These are phyloP conservation scores for Psittacula derbiana DNA, from an alignment of 2,797 vertebrate genomes.

Conservation along the genomic window DNA sequence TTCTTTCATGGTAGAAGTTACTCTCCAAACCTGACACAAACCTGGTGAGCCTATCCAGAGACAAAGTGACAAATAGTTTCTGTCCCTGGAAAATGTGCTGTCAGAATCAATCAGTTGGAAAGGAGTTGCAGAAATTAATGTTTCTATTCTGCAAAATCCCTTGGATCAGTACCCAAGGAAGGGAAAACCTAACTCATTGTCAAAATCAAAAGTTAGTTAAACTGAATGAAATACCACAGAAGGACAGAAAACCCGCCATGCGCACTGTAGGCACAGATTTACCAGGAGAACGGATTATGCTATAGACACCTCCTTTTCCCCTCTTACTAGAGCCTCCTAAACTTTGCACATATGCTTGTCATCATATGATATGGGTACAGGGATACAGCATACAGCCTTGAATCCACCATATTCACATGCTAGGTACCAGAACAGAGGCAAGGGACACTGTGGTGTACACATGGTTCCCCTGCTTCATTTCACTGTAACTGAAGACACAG, in stretches of 20 bases:
- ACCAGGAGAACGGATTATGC: background rate
- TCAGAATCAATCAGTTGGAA: background rate
- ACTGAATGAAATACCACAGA: background rate
- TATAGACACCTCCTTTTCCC: background rate
- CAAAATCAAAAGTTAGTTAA: background rate
- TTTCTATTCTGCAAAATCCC: background rate
- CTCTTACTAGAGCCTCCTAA: background rate
- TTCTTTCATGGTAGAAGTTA: background rate
- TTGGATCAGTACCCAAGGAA: background rate
- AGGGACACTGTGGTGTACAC: background rate
- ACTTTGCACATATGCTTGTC: fast-evolving
- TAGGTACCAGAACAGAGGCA: background rate
- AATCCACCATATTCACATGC: background rate
- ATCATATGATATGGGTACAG: background rate
- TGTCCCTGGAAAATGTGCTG: background rate
- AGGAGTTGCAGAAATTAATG: background rate
- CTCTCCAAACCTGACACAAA: background rate
- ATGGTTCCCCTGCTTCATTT: background rate
- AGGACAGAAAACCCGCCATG: background rate
- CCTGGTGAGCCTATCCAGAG: background rate
- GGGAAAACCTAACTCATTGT: background rate
- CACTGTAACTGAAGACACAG: background rate
- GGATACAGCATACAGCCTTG: background rate
- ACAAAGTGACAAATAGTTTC: background rate
- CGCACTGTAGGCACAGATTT: background rate